phyloP scores from a whole-genome alignment of 1,140 invertebrate genomes.

The Colletes gigas region DNA sequence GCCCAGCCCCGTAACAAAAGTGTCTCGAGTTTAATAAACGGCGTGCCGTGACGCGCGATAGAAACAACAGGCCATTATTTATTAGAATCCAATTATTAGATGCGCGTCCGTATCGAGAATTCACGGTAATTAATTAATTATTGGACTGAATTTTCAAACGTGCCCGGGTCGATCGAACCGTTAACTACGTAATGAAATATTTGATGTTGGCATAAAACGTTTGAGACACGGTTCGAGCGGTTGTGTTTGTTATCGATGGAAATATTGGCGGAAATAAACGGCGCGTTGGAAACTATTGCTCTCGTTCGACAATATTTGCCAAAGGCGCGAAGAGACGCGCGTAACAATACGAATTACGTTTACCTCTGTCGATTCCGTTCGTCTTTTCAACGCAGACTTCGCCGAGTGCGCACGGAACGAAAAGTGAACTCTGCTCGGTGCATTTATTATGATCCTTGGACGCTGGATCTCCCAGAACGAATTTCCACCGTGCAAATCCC shows the following conservation, averaged over 20 bases:
- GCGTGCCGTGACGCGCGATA: not conserved
- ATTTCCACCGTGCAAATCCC: too few relatives aligned
- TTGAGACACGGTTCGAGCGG: not conserved
- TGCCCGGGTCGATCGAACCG: not conserved
- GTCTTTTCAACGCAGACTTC: too few relatives aligned
- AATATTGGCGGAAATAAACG: not conserved
- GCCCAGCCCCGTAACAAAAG: too few relatives aligned
- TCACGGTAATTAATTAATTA: slow-evolving; percentile 8
- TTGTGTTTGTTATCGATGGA: not conserved
- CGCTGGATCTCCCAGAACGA: too few relatives aligned
- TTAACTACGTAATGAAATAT: not conserved
- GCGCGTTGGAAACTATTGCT: not conserved
- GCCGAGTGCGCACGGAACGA: too few relatives aligned
- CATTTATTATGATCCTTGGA: too few relatives aligned
- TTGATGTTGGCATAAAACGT: not conserved
- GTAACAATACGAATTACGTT: too few relatives aligned
- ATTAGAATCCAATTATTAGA: not conserved
- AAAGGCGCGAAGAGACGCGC: not conserved
- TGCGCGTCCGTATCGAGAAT: too few relatives aligned
- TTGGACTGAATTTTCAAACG: not conserved
- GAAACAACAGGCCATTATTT: not conserved
- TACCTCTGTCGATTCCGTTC: too few relatives aligned
- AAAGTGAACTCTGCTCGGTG: too few relatives aligned
- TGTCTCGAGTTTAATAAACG: not conserved
- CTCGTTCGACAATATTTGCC: not conserved